Percentiles rank a stretch among this genome's conserved stretches.
phyloP scores from a whole-genome alignment of 2,888 invertebrate species.

The Hirtodrosophila cameraria region DNA sequence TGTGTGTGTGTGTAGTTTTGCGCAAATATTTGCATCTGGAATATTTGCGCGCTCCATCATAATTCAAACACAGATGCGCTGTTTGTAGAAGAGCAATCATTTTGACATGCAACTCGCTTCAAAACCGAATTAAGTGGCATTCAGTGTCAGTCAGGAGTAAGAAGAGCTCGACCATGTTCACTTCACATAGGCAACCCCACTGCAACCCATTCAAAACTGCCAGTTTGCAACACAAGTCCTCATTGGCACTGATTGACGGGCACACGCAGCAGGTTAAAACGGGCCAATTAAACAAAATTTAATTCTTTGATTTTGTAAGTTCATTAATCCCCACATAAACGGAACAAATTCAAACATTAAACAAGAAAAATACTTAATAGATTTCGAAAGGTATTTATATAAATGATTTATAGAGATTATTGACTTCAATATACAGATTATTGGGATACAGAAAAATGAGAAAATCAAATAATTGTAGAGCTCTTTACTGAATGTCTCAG shows the following conservation, averaged over 20 bases:
- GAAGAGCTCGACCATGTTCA: constrained; percentile 15
- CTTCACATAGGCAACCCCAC: too few species aligned
- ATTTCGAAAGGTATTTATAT: too few species aligned
- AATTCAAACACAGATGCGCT: constrained; percentile 83
- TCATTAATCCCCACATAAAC: too few species aligned
- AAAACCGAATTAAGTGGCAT: constrained; percentile 82
- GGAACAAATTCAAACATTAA: too few species aligned
- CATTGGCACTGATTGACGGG: constrained; percentile 71
- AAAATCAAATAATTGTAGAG: too few species aligned
- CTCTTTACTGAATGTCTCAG: too few species aligned
- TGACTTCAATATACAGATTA: too few species aligned
- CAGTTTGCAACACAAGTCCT: background rate
- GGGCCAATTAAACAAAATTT: constrained; percentile 25
- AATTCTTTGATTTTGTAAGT: background rate
- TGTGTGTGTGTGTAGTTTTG: constrained; percentile 80
- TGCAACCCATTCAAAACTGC: constrained; percentile 1
- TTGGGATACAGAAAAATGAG: too few species aligned
- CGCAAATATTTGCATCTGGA: constrained; percentile 83
- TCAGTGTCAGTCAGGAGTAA: constrained; percentile 70
- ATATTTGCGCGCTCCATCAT: constrained; percentile 84
- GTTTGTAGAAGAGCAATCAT: constrained; percentile 84
- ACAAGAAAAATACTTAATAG: too few species aligned
- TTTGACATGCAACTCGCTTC: constrained; percentile 83
- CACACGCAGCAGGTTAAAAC: constrained; percentile 47
- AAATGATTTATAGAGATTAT: too few species aligned